A percentile compares a stretch with the other conserved stretches of the same genome.
Evolutionary conservation across 2,797 vertebrate genomes (phyloP).

Genomic region (Triplophysa bombifrons): DNA sequence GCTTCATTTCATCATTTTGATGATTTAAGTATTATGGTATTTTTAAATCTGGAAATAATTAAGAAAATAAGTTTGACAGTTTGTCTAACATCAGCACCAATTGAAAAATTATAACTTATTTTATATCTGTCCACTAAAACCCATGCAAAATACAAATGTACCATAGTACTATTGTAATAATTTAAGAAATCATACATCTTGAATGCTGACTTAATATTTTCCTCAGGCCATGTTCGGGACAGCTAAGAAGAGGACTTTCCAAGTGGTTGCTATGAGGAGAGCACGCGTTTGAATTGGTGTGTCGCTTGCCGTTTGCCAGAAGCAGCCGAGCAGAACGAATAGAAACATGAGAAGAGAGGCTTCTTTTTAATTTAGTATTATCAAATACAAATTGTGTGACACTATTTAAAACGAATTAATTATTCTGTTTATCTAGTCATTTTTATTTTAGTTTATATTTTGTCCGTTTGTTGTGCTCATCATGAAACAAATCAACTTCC

Average conservation of each 20-base stretch:
- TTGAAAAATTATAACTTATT: no score
- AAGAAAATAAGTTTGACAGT: no score
- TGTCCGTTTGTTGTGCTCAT: conserved; percentile 82
- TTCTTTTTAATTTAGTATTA: conserved; percentile 87
- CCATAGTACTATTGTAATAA: not conserved
- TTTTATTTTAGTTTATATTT: conserved; percentile 75
- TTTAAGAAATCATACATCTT: not conserved
- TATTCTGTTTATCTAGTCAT: conserved; percentile 83
- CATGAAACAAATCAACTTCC: conserved; percentile 68
- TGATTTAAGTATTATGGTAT: no score
- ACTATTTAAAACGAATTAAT: conserved; percentile 86
- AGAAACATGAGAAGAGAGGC: conserved; percentile 70
- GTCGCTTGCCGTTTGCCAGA: conserved; percentile 70
- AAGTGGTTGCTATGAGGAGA: conserved; percentile 74
- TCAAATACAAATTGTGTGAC: conserved; percentile 85
- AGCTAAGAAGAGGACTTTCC: conserved; percentile 77
- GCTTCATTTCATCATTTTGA: no score
- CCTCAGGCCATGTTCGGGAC: conserved; percentile 76
- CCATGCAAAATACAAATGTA: not conserved
- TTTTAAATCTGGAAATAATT: no score
- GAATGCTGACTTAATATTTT: not conserved
- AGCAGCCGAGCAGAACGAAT: conserved; percentile 64
- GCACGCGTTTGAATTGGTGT: conserved; percentile 76
- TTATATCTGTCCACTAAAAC: not conserved
- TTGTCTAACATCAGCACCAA: not conserved